phyloP scores from a whole-genome alignment of 2,797 vertebrate species.

The Trematomus bernacchii region DNA sequence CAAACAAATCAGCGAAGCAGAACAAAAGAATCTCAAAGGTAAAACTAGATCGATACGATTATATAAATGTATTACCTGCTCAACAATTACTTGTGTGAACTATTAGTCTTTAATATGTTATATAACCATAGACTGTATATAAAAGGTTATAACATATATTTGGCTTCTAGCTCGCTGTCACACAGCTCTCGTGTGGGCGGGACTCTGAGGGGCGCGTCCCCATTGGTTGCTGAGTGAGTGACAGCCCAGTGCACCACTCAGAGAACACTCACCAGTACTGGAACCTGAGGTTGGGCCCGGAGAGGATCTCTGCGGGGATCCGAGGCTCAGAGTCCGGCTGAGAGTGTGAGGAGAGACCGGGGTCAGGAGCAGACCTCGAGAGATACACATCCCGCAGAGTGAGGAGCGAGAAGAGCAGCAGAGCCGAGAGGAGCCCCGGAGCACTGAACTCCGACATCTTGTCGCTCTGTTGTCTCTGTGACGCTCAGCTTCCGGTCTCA shows the following conservation, averaged over 20 bases:
- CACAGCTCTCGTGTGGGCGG: too few relatives aligned
- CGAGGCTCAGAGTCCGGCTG: slow-evolving; percentile 46
- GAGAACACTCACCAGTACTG: slow-evolving; percentile 82
- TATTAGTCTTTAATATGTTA: too few relatives aligned
- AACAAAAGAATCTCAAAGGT: too few relatives aligned
- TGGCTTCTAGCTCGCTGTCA: too few relatives aligned
- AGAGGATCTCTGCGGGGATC: slow-evolving; percentile 71
- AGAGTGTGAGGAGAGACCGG: slow-evolving; percentile 28
- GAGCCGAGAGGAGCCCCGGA: slow-evolving; percentile 77
- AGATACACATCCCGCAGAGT: slow-evolving; percentile 83
- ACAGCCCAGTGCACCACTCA: neutral
- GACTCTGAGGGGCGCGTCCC: too few relatives aligned
- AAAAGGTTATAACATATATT: too few relatives aligned
- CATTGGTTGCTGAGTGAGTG: too few relatives aligned
- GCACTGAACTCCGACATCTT: slow-evolving; percentile 85
- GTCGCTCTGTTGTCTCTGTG: neutral
- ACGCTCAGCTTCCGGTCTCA: neutral
- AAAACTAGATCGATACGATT: too few relatives aligned
- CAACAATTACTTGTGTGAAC: too few relatives aligned
- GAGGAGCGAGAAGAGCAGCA: slow-evolving; percentile 82
- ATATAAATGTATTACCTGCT: too few relatives aligned
- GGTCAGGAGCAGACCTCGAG: slow-evolving; percentile 62
- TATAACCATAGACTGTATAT: too few relatives aligned
- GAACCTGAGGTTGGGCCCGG: slow-evolving; percentile 81
- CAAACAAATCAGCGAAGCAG: too few relatives aligned